Percentiles rank a stretch among this genome's conserved stretches.
Evolutionary conservation across 2,888 invertebrate genomes (phyloP).

Genomic region (Athripsodes cinereus): DNA sequence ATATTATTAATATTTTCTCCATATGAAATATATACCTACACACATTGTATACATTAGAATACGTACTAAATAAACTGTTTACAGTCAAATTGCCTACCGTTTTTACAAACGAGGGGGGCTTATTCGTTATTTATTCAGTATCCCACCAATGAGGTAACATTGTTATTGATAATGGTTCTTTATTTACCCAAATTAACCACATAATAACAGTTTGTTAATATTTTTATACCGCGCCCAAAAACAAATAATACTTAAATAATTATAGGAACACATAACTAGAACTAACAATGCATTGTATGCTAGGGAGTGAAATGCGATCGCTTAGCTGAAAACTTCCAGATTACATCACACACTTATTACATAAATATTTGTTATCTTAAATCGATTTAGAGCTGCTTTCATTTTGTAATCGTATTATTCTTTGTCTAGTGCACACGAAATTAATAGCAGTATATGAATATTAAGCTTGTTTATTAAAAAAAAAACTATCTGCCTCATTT

Average conservation of each 20-base stretch:
- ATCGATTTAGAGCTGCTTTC: not conserved
- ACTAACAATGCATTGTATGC: not conserved
- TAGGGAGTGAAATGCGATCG: not conserved
- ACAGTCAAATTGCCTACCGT: too few species aligned
- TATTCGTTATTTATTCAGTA: not conserved
- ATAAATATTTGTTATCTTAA: not conserved
- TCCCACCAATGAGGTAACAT: not conserved
- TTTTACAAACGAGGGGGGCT: not conserved
- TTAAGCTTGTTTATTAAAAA: too few species aligned
- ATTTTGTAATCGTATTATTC: not conserved
- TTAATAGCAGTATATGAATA: too few species aligned
- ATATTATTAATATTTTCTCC: too few species aligned
- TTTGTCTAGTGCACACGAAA: not conserved
- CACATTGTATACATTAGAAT: too few species aligned
- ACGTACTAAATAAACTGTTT: too few species aligned
- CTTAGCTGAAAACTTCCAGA: too few species aligned
- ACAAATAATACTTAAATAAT: constrained; percentile 1
- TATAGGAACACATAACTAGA: not conserved
- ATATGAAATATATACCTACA: too few species aligned
- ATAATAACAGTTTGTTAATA: not conserved
- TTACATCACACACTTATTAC: not conserved
- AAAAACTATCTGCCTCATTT: too few species aligned
- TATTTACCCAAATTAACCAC: not conserved
- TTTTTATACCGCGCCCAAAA: constrained; percentile 1
- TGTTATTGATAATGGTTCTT: not conserved